Evolutionary conservation across 2,113 vertebrate species (phyloP).

Genomic region (Deroptyus accipitrinus): DNA sequence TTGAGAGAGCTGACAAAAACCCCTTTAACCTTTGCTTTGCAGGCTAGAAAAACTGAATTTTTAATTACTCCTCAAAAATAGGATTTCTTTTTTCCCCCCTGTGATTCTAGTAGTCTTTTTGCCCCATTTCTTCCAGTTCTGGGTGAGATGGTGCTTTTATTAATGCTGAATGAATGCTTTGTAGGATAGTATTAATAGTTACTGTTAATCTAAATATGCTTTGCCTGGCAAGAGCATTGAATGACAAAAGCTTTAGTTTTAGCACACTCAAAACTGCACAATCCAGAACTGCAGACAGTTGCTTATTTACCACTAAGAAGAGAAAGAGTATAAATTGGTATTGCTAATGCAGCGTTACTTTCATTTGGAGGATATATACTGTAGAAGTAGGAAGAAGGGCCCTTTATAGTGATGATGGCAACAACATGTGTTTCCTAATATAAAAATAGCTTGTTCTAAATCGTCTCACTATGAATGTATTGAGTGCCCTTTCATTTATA

Average conservation of each 20-base stretch:
- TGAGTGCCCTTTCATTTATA: neutral
- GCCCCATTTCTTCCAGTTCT: neutral
- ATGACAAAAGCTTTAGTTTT: neutral
- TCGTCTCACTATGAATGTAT: neutral
- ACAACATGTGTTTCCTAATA: neutral
- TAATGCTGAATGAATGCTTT: neutral
- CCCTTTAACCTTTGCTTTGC: neutral
- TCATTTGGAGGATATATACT: neutral
- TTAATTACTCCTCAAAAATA: neutral
- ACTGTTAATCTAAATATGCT: neutral
- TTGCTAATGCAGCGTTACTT: neutral
- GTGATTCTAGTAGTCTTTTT: neutral
- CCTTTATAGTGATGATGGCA: neutral
- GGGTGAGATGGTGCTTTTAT: neutral
- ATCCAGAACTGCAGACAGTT: neutral
- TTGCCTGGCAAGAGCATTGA: neutral
- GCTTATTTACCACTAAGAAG: neutral
- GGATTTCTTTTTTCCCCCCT: neutral
- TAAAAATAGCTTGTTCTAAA: neutral
- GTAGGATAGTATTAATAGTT: neutral
- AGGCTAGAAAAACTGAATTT: neutral
- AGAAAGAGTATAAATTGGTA: neutral
- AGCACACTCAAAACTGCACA: neutral
- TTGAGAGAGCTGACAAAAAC: neutral
- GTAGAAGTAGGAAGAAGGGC: neutral